A percentile compares a stretch with the other conserved stretches of the same genome.
Conservation (phyloP, 2,888 invertebrate genomes). For the Scelioninae gen. 1 region DNA sequence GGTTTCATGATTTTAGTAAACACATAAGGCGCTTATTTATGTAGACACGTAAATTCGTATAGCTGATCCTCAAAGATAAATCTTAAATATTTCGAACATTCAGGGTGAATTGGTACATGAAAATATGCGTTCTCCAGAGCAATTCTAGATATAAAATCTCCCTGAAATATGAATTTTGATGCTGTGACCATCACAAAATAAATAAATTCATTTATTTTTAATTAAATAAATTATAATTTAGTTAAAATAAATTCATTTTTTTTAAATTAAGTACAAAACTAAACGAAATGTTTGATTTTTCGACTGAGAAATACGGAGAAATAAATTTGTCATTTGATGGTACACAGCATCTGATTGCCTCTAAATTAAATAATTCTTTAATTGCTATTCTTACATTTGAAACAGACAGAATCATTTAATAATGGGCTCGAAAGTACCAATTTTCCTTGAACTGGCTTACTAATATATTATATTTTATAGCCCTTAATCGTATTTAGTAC, state of each 20-base stretch:
- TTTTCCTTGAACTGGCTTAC: neutral
- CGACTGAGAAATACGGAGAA: neutral
- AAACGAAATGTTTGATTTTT: neutral
- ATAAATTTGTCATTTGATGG: neutral
- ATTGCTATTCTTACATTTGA: neutral
- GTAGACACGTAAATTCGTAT: constrained; percentile 1
- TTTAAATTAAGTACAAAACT: constrained; percentile 1
- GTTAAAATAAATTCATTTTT: constrained; percentile 1
- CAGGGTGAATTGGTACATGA: neutral
- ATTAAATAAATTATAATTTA: neutral
- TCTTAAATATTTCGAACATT: constrained; percentile 9
- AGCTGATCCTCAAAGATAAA: neutral
- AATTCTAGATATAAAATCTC: neutral
- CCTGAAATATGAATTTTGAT: neutral
- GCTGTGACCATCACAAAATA: constrained; percentile 8
- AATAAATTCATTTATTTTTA: too few species aligned
- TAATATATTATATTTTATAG: neutral
- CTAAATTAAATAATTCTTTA: neutral
- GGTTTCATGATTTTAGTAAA: constrained; percentile 1
- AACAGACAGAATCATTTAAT: neutral
- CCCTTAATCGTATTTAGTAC: neutral
- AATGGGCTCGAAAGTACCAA: neutral
- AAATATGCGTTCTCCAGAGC: neutral
- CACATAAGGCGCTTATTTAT: neutral
- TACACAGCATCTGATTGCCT: neutral